Evolutionary conservation across 1,140 invertebrate species (phyloP).

Genomic region (Bombus fervidus): DNA sequence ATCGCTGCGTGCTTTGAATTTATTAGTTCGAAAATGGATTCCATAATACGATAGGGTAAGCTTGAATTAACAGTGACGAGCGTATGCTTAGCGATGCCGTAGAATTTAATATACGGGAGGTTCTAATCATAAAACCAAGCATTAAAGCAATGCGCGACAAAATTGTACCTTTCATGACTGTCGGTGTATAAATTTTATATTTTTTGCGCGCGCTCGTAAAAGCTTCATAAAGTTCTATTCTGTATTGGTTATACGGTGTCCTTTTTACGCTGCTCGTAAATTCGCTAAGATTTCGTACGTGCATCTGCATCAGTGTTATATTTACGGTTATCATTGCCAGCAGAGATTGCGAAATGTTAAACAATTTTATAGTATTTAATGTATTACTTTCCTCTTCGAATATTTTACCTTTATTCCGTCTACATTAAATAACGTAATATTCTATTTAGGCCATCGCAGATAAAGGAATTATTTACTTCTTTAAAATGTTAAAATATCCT

Average conservation of each 20-base stretch:
- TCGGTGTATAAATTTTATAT: conserved; percentile 47
- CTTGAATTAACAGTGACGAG: conserved; percentile 20
- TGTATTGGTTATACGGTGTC: conserved; percentile 15
- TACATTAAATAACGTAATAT: neutral
- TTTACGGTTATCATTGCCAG: neutral
- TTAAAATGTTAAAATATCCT: neutral
- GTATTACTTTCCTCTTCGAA: neutral
- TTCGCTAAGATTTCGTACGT: conserved; percentile 12
- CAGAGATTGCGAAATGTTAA: neutral
- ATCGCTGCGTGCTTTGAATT: neutral
- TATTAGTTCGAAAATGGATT: neutral
- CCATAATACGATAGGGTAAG: neutral
- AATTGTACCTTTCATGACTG: conserved; percentile 42
- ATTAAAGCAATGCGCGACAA: conserved; percentile 30
- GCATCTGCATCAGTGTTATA: neutral
- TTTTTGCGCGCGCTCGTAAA: conserved; percentile 32
- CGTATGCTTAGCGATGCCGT: conserved; percentile 15
- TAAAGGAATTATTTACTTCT: too few relatives aligned
- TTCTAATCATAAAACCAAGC: conserved; percentile 29
- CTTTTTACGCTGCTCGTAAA: conserved; percentile 31
- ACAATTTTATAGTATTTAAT: neutral
- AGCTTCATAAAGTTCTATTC: conserved; percentile 33
- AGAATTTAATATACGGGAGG: conserved; percentile 13
- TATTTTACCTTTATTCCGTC: neutral
- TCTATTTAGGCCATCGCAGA: neutral